Percentiles rank a stretch among this genome's conserved stretches.
Conservation (phyloP, 2,113 vertebrate genomes). For the Callocephalon fimbriatum region DNA sequence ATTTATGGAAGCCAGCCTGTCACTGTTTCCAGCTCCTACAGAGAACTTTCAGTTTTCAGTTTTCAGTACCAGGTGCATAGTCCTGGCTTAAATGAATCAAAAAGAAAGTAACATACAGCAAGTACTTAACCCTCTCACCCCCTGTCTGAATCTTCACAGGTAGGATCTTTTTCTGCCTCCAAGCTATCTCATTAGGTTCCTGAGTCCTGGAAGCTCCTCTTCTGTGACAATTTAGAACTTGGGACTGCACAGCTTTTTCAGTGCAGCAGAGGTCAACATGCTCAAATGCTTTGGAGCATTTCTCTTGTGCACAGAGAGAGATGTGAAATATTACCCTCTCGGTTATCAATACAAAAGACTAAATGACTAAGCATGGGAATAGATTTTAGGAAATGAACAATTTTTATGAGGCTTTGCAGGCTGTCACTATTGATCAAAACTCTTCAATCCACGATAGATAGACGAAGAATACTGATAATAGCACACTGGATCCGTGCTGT, state of each 20-base stretch:
- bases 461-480: not conserved
- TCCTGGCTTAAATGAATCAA: not conserved
- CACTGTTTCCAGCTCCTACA: conserved; percentile 41
- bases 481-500: not conserved
- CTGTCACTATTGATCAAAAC: not conserved
- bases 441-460: not conserved
- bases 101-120: not conserved
- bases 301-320: not conserved
- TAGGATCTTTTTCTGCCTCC: not conserved
- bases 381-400: not conserved
- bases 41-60: conserved; percentile 42
- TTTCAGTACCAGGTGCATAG: conserved; percentile 25
- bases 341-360: not conserved
- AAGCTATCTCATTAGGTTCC: not conserved
- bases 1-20: conserved; percentile 67
- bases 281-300: not conserved
- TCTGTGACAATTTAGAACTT: not conserved
- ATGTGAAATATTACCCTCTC: not conserved
- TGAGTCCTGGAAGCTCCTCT: not conserved
- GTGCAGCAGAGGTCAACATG: not conserved
- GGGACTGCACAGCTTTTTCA: not conserved
- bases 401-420: not conserved
- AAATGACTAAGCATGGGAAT: not conserved
- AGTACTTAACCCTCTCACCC: not conserved
- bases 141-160: not conserved